These are phyloP conservation scores for Mastigias papua DNA, from an alignment of 30 jellyfish, hydroid and myxozoan species.

Conservation along the genomic window DNA sequence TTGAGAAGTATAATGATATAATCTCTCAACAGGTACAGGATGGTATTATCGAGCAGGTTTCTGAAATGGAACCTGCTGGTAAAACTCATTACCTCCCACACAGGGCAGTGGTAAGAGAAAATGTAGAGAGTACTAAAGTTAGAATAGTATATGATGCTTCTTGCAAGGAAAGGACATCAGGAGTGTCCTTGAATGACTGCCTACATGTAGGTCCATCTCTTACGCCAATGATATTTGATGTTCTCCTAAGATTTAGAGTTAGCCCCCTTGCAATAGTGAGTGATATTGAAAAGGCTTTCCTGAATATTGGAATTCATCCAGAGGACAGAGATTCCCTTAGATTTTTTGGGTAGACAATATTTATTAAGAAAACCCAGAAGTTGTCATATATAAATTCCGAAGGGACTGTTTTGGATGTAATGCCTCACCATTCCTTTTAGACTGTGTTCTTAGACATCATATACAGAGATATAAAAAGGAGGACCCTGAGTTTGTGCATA, in stretches of 20 bases:
- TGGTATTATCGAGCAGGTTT: too few relatives aligned
- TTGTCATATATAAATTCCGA: not conserved
- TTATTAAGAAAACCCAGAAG: not conserved
- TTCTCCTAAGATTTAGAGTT: conserved; percentile 27
- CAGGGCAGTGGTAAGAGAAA: too few relatives aligned
- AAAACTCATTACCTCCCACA: too few relatives aligned
- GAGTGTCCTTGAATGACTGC: conserved; percentile 44
- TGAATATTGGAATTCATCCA: conserved; percentile 39
- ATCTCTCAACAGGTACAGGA: too few relatives aligned
- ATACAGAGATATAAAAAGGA: not conserved
- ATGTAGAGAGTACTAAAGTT: too few relatives aligned
- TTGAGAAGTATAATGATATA: too few relatives aligned
- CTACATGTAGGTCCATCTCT: conserved; percentile 63
- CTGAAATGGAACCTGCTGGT: too few relatives aligned
- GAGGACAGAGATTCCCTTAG: conserved; percentile 66
- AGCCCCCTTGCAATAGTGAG: conserved; percentile 43
- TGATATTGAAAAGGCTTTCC: conserved; percentile 65
- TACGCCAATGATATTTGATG: conserved; percentile 39
- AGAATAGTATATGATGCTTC: too few relatives aligned
- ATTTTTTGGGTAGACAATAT: conserved; percentile 50
- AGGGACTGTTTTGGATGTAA: conserved; percentile 33
- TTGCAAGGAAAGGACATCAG: too few relatives aligned
- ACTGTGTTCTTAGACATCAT: conserved; percentile 57
- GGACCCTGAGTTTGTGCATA: conserved; percentile 39
- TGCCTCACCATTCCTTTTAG: conserved; percentile 40